Evolutionary conservation across 2,797 vertebrate species (phyloP), one percentile per base, ranked within the genome.

Genomic region (Melanotaenia trifasciata): DNA sequence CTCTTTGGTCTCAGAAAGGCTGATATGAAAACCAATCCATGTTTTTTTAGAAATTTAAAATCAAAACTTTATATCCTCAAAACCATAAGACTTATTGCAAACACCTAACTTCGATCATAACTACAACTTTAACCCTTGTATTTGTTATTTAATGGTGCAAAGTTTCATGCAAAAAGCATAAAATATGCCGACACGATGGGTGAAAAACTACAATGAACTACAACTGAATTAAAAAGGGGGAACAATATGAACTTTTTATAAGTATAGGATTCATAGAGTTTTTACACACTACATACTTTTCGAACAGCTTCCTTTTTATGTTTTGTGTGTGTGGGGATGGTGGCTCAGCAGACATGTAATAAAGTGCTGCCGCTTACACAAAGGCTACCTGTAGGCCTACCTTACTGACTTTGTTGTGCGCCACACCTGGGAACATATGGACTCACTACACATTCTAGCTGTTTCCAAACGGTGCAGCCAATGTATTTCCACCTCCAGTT

Each of bases 401-500:
- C 61, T 50, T 2, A 56, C 58, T 38, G 58, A 58, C 76, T 84
- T 63, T 65, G 72, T 65, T 78, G 54, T 47, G 69, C 67, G n/a
- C n/a, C 50, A n/a, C 2, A 69, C 78, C 84, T 66, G 40, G 54
- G 35, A 83, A 79, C 74, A 84, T 84, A 83, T 67, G 80, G 64
- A 74, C 72, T 18, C 9, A 4, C 7, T 54, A 47, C 69, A 74
- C 71, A 30, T 80, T 78, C 33, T 72, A n/a, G 40, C 67, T 57
- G 62, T 60, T 76, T 85, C 62, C 56, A 65, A 82, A 85, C 30
- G 65, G 80, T 68, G 80, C 81, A 84, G 76, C 72, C 40, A 16
- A 11, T 60, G 72, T 63, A 43, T 88, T 86, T 84, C 79, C 80
- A 80, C 76, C 87, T 83, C 79, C 79, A 76, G 78, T 87, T 80